Base-by-base conservation (phyloP, 2,113 vertebrate species). In the Peromyscus californicus region DNA sequence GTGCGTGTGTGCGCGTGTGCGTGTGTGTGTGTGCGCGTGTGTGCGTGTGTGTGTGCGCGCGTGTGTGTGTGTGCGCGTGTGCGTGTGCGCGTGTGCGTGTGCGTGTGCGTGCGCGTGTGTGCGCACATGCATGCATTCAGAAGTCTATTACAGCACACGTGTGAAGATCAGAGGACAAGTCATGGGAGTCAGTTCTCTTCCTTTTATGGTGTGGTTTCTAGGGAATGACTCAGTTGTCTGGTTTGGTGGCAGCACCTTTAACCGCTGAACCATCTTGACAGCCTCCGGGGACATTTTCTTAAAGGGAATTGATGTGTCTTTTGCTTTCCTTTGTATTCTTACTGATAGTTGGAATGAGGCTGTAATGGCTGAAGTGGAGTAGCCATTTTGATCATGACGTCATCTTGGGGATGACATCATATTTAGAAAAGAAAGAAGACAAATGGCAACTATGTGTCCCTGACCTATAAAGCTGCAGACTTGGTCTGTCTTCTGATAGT, bases 81-180 rank as follows among this genome's bases (percentile, higher is more conserved):
- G 74, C 0, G 3, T 29, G 12, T 76, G 74, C 0, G 3, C 17
- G 3, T 48, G 7, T 1, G 13, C 17, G 3, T 48, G 7, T 1
- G 13, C 6, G 31, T 0, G 3, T 16, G 3, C 17, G 7, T 1
- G 13, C 6, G 29, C 45, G 39, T 17, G 3, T 48, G 7, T 1
- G 13, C 13, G 17, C 75, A 9, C 15, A 15, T 33, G 33, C 9
- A 22, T 36, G 19, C 31, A 57, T 80, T 21, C 15, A 51, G 78
- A 31, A 19, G 17, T 29, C 48, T 54, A 48, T 36, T 19, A 54
- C 24, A 36, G 31, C 16, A 48, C n/a, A 7, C 6, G 5, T n/a
- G 21, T 83, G 80, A 19, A n/a, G 51, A 19, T 59, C 36, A 82
- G 51, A 31, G 33, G 79, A 59, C 78, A 57, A 82, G 33, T 13